Evolutionary conservation across 92 coral and sea anemone species (phyloP).

Genomic region (Palythoa grandis): DNA sequence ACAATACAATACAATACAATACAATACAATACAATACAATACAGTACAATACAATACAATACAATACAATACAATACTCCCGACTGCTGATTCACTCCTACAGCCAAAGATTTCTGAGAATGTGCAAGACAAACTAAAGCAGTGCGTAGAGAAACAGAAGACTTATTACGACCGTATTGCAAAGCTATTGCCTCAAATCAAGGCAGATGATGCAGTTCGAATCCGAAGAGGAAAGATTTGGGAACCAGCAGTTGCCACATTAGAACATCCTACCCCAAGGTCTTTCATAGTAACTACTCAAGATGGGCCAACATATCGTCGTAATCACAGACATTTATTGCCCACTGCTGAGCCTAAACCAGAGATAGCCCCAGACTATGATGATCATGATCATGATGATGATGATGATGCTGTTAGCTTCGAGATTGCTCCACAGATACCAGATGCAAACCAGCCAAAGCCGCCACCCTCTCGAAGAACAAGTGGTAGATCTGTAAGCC

Average conservation of each 20-base stretch:
- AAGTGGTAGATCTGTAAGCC: too few relatives aligned
- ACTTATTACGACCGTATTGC: background rate
- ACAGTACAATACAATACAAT: too few relatives aligned
- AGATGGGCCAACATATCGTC: slow-evolving; percentile 55
- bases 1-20: too few relatives aligned
- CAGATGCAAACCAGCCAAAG: too few relatives aligned
- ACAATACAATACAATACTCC: too few relatives aligned
- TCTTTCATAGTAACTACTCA: slow-evolving; percentile 57
- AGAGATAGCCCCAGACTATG: background rate
- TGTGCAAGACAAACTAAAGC: slow-evolving; percentile 22
- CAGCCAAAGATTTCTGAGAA: slow-evolving; percentile 32
- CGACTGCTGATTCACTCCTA: slow-evolving; percentile 26
- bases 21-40: too few relatives aligned
- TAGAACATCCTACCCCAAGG: slow-evolving; percentile 38
- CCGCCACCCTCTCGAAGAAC: too few relatives aligned
- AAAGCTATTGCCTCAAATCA: slow-evolving; percentile 1
- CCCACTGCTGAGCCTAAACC: slow-evolving; percentile 52
- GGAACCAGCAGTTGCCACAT: slow-evolving; percentile 7
- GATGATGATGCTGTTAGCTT: too few relatives aligned
- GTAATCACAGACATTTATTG: slow-evolving; percentile 54
- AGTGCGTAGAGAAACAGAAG: slow-evolving; percentile 4
- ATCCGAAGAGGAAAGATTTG: background rate
- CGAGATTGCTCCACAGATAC: too few relatives aligned
- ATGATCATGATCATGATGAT: too few relatives aligned
- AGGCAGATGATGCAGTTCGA: slow-evolving; percentile 19